Evolutionary conservation across 30 jellyfish, hydroid and myxozoan genomes (phyloP), one percentile per base, ranked within the genome.

Genomic region (Pelagia noctiluca): DNA sequence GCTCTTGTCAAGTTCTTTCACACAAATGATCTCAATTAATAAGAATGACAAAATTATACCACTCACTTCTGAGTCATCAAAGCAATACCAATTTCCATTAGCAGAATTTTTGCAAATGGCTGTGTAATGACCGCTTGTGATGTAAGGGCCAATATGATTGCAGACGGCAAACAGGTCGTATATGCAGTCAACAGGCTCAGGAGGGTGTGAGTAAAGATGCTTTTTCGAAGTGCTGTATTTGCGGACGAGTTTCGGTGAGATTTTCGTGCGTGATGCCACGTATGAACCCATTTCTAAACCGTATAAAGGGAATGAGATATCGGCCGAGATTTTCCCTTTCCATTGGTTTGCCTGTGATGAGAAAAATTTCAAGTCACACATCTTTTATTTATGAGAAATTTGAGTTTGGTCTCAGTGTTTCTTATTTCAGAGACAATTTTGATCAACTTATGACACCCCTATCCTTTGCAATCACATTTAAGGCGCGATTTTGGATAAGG

Each of bases 71-170:
- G 84, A 52, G 47, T 90, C 97, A 52, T 90, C 97, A 48, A 74
- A 90, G 18, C 83, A 68, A 70, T 90, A 90, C 97, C 97, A 90
- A 32, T 38, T 46, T 8, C 85, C 96, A 50, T 78, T 76, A 0
- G 85, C 92, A 2, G 93, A 75, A 76, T 90, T 90, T 35, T 83
- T 82, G 38, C 96, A 83, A 38, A 30, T 46, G 50, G 97, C 95
- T 4, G 92, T 84, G 81, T 90, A 90, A 57, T 90, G 97, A 16
- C 97, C 97, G 35, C 96, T 75, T 1, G 93, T 90, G n/a, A 90
- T 72, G 30, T 83, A 63, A 1, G 97, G 92, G 18, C 97, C 97
- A 24, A 83, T 77, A 53, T 90, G 97, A 68, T 90, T 82, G 61
- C 97, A 90, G 26, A 84, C 97, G 4, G 96, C 95, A 34, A 82